phyloP scores from a whole-genome alignment of 2,797 vertebrate species.

The Synanceia verrucosa region DNA sequence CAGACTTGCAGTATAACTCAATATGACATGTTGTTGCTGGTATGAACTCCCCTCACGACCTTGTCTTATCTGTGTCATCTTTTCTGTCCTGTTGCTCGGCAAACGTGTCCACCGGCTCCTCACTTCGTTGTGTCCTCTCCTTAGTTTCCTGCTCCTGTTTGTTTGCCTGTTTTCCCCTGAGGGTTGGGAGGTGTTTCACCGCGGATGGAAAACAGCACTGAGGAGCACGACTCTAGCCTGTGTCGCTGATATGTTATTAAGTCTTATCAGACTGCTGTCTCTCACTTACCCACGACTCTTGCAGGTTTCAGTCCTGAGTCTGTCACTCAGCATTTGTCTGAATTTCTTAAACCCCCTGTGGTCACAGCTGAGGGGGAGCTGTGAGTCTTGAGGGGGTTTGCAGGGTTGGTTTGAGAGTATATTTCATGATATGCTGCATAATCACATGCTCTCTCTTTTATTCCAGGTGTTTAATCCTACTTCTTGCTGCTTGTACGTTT shows the following conservation, averaged over 20 bases:
- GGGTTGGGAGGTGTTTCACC: slow-evolving; percentile 40
- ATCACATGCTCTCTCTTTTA: slow-evolving; percentile 3
- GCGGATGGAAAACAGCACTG: slow-evolving; percentile 27
- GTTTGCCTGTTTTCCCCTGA: slow-evolving; percentile 32
- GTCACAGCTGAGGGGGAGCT: slow-evolving; percentile 24
- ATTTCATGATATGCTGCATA: slow-evolving; percentile 19
- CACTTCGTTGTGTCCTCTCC: slow-evolving; percentile 22
- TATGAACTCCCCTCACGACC: slow-evolving; percentile 4
- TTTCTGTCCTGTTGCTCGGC: slow-evolving; percentile 15
- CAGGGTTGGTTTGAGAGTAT: slow-evolving; percentile 14
- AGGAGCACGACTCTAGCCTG: slow-evolving; percentile 7
- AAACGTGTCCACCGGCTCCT: slow-evolving; percentile 20
- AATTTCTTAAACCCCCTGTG: slow-evolving; percentile 29
- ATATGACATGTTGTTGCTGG: slow-evolving; percentile 27
- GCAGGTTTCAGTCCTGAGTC: slow-evolving; percentile 1
- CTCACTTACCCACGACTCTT: slow-evolving; percentile 12
- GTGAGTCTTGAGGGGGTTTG: neutral
- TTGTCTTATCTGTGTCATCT: slow-evolving; percentile 14
- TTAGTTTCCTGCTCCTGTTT: slow-evolving; percentile 46
- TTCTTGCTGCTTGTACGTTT: neutral
- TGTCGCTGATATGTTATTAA: slow-evolving; percentile 46
- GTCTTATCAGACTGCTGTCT: slow-evolving; percentile 40
- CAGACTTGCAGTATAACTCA: slow-evolving; percentile 49
- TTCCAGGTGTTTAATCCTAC: neutral
- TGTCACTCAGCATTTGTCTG: slow-evolving; percentile 48